Conservation (phyloP, 1,140 invertebrate species). For the Camponotus vicinus region DNA sequence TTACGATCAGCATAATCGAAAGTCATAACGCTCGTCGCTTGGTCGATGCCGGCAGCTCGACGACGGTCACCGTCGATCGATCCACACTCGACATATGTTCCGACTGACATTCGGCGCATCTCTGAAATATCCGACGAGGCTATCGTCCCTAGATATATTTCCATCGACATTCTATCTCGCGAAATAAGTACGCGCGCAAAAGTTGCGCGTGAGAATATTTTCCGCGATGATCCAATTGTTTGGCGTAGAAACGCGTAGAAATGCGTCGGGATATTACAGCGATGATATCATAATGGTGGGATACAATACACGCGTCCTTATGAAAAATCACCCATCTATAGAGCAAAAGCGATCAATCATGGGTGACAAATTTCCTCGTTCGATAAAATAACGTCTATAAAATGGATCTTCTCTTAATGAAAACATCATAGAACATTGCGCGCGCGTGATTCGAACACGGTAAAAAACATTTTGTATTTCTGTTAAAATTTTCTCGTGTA, state of each 20-base stretch:
- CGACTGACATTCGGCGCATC: conserved; percentile 6
- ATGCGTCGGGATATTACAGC: neutral
- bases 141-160: conserved; percentile 22
- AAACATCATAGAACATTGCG: too few species aligned
- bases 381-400: neutral
- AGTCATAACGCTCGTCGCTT: conserved; percentile 3
- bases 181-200: neutral
- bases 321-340: too few species aligned
- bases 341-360: too few species aligned
- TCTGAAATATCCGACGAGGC: conserved; percentile 23
- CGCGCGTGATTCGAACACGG: too few species aligned
- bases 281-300: neutral
- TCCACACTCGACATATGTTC: neutral
- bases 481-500: too few species aligned
- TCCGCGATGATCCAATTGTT: neutral
- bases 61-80: conserved; percentile 1
- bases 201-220: conserved; percentile 8
- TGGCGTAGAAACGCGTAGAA: neutral
- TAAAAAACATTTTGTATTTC: too few species aligned
- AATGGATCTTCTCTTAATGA: neutral
- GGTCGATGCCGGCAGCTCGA: neutral
- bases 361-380: neutral
- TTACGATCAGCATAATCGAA: conserved; percentile 30
- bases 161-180: neutral
- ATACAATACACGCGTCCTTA: neutral